Conservation (phyloP, 2,797 vertebrate species). For the Micropoecilia bifurca region DNA sequence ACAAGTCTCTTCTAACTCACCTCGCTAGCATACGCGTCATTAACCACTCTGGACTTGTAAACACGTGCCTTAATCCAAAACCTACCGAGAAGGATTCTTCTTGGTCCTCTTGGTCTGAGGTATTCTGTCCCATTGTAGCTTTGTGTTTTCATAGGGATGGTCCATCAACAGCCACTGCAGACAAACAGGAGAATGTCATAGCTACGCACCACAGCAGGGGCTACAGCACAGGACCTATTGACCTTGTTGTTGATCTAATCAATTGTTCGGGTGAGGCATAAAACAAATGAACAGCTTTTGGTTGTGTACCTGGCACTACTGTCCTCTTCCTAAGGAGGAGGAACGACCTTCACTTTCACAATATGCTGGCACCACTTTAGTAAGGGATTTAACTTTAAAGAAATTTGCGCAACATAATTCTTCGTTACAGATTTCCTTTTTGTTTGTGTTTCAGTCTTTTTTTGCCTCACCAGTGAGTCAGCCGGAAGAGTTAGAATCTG, state of each 20-base stretch:
- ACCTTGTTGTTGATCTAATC: no score
- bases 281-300: not conserved
- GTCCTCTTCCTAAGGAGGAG: slow-evolving; percentile 13
- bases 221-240: slow-evolving; percentile 1
- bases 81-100: slow-evolving; percentile 70
- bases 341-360: slow-evolving; percentile 37
- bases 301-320: slow-evolving; percentile 1
- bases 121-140: slow-evolving; percentile 84
- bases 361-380: slow-evolving; percentile 10
- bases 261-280: not conserved
- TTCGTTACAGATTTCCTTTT: not conserved
- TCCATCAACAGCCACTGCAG: slow-evolving; percentile 82
- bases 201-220: not conserved
- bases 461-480: not conserved
- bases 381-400: slow-evolving; percentile 11
- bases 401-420: not conserved
- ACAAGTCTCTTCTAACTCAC: not conserved
- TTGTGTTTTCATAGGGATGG: slow-evolving; percentile 78
- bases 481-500: not conserved
- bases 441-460: not conserved
- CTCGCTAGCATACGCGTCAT: not conserved
- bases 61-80: not conserved
- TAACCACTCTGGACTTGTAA: not conserved
- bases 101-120: slow-evolving; percentile 80
- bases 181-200: slow-evolving; percentile 46